These are phyloP conservation scores for Timema podura DNA, from an alignment of 2,888 invertebrate species.

Conservation along the genomic window DNA sequence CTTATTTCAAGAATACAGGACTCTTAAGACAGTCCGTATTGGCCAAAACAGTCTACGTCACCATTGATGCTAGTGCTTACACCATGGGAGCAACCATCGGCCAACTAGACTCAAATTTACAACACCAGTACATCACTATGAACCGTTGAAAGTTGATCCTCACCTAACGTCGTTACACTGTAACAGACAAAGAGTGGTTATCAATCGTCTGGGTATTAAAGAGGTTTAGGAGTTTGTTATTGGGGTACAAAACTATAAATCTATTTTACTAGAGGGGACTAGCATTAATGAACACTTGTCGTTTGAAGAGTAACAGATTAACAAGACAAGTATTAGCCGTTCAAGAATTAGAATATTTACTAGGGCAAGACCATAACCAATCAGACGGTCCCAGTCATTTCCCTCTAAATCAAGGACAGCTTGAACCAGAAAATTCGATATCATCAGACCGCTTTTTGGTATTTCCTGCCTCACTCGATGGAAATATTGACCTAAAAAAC, in stretches of 20 bases:
- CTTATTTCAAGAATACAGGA: conserved; percentile 3
- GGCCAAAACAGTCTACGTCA: conserved; percentile 22
- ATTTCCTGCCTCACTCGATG: too few relatives aligned
- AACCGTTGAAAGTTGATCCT: not conserved
- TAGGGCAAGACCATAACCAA: not conserved
- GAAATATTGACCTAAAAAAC: too few relatives aligned
- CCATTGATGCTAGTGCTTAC: conserved; percentile 31
- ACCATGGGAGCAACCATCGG: conserved; percentile 29
- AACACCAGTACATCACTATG: not conserved
- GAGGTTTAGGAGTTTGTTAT: not conserved
- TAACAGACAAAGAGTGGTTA: not conserved
- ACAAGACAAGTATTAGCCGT: not conserved
- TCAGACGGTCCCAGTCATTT: not conserved
- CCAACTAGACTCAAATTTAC: not conserved
- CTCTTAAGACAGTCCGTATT: conserved; percentile 32
- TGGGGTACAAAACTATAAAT: not conserved
- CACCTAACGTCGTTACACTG: not conserved
- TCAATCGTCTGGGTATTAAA: conserved; percentile 1
- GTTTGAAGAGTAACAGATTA: not conserved
- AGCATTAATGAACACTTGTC: not conserved
- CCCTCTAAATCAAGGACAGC: not conserved
- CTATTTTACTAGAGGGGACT: not conserved
- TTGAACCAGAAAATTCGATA: not conserved
- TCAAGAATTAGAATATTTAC: not conserved
- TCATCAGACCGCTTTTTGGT: too few relatives aligned